Evolutionary conservation across 2,797 vertebrate genomes (phyloP).

Genomic region (Spizella passerina): DNA sequence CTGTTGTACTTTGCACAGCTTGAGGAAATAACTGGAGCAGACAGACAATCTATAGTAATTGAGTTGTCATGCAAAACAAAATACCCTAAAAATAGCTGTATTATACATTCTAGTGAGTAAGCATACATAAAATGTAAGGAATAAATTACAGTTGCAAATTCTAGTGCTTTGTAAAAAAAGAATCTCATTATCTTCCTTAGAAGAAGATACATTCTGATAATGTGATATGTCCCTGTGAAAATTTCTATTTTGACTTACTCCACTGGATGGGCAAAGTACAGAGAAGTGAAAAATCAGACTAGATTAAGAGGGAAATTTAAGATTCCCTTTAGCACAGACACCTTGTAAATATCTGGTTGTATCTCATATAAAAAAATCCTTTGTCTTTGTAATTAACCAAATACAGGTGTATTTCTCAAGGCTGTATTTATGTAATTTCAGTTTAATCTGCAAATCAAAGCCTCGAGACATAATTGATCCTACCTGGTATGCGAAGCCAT

Average conservation of each 20-base stretch:
- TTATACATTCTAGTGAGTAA: not conserved
- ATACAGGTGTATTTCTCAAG: not conserved
- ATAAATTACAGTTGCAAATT: not conserved
- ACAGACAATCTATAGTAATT: constrained; percentile 7
- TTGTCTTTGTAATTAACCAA: not conserved
- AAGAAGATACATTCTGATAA: not conserved
- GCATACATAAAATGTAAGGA: not conserved
- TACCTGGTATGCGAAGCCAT: constrained; percentile 71
- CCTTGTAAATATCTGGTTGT: not conserved
- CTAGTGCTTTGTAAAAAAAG: not conserved
- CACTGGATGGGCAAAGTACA: not conserved
- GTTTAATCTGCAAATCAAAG: constrained; percentile 86
- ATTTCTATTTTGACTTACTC: not conserved
- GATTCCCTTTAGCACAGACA: not conserved
- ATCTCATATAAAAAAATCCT: not conserved
- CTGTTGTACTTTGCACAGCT: constrained; percentile 19
- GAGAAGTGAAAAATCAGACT: not conserved
- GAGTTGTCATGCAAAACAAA: constrained; percentile 53
- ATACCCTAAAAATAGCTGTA: constrained; percentile 45
- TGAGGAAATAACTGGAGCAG: constrained; percentile 49
- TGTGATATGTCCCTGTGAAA: rapidly evolving
- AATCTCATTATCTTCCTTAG: not conserved
- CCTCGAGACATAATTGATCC: constrained; percentile 74
- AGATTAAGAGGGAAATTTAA: not conserved
- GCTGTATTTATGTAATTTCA: constrained; percentile 43